Evolutionary conservation across 2,113 vertebrate genomes (phyloP), one percentile per base, ranked within the genome.

Genomic region (Bombycilla garrulus): DNA sequence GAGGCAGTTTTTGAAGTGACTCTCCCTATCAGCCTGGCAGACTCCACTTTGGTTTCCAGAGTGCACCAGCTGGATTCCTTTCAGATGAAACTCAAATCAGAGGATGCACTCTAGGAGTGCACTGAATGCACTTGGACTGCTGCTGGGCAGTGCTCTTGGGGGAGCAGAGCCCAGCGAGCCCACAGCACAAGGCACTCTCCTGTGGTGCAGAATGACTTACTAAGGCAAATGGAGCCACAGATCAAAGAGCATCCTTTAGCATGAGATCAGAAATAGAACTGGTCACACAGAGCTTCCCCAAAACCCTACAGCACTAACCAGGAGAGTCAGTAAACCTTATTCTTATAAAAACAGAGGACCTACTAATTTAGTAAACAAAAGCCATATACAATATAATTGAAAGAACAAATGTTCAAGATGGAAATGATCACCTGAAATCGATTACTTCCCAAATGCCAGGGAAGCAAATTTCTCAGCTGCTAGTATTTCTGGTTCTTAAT

Each of bases 11-110:
- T 72, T 90, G 86, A 95, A 88, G 67, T 10, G 66, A 86, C 86
- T 72, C 74, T 94, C 86, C 61, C 82, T 54, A 45, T 67, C 80
- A 44, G 58, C 66, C 71, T 6, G 5, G 36, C 76, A 90, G 61
- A 51, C 40, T 53, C 60, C 21, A 17, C 88, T 67, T 26, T 6
- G 66, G 29, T 92, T 87, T 88, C 44, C 74, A 72, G 88, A 86
- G 53, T 40, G 66, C 82, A 86, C 79, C 66, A 85, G 40, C 81
- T 33, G 78, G 73, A 94, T 92, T 85, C 88, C 61, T 93, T 88
- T 90, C 61, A 58, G 88, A 47, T 57, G 74, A 90, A 85, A 67
- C 44, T 76, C 47, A 45, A 21, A 42, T 13, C 47, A 85, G 60
- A 71, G 12, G 88, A 71, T 67, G 88, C 21, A 20, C 58, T 90